Evolutionary conservation across 2,888 invertebrate genomes (phyloP), one percentile per base, ranked within the genome.

Genomic region (Amaurobius ferox): DNA sequence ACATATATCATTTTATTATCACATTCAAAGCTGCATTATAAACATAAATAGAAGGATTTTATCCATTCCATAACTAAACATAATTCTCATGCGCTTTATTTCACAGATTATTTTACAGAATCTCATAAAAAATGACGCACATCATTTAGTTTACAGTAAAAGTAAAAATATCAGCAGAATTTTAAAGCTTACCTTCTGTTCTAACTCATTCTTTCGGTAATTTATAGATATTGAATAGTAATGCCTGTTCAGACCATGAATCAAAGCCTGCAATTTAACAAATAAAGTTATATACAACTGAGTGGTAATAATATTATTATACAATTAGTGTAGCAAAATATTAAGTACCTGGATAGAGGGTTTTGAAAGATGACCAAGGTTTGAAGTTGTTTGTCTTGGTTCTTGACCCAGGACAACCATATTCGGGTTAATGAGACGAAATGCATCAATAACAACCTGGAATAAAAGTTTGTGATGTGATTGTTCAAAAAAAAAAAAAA

Each of bases 181-280:
- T n/a, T n/a, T n/a, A n/a, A n/a, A n/a, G 11, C 66, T 78, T 81
- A 92, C 92, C 91, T 99, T 99, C 91, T 99, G 99, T 92, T 99
- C 99, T 88, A 99, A 92, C 92, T 99, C 98, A 92, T 99, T 99
- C 93, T 99, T 99, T 89, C 98, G 94, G 92, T 99, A 99, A 92
- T 99, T 99, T 92, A 99, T 99, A 91, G 98, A 98, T 91, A 99
- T 99, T 61, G 99, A 99, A 92, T 99, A 99, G 91, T 99, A 99
- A 92, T 99, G 99, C 88, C 99, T 95, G 92, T 99, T 99, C 32
- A 99, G 93, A 16, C 99, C 99, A 91, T 99, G 99, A 90, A 99
- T 99, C 85, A 99, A 93, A 40, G 99, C 99, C 94, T 98, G 91
- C 6, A 40, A 40, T 23, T n/a, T 90, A 88, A 89, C 70, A 11